phyloP scores from a whole-genome alignment of 2,888 invertebrate species.

The Euclidia mi region DNA sequence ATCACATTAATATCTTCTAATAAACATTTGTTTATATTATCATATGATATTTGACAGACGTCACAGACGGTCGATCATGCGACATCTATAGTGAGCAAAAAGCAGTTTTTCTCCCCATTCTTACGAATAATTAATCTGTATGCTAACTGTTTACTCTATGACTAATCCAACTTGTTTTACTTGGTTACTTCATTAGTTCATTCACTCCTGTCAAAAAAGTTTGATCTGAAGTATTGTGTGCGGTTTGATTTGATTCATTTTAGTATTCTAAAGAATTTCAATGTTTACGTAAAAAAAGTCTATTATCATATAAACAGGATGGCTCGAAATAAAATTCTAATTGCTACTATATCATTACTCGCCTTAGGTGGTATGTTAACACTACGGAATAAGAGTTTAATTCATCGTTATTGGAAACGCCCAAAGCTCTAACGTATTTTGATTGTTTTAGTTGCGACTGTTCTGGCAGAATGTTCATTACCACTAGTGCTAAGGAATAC shows the following conservation, averaged over 20 bases:
- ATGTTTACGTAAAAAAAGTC: conserved; percentile 42
- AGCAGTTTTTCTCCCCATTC: too few relatives aligned
- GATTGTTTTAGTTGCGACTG: conserved; percentile 69
- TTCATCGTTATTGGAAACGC: conserved; percentile 71
- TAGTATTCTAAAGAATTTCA: conserved; percentile 12
- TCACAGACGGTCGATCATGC: too few relatives aligned
- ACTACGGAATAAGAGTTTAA: conserved; percentile 27
- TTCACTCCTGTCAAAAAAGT: conserved; percentile 5
- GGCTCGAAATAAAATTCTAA: conserved; percentile 48
- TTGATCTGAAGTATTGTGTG: neutral
- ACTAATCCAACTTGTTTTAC: too few relatives aligned
- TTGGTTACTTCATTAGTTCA: too few relatives aligned
- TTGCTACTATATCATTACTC: conserved; percentile 51
- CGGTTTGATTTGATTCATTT: neutral
- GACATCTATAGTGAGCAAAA: too few relatives aligned
- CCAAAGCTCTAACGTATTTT: conserved; percentile 62
- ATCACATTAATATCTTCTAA: too few relatives aligned
- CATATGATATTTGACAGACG: too few relatives aligned
- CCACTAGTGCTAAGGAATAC: conserved; percentile 95
- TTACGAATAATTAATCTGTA: too few relatives aligned
- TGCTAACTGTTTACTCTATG: too few relatives aligned
- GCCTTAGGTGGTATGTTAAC: conserved; percentile 60
- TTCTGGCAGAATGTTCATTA: conserved; percentile 91
- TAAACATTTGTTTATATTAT: too few relatives aligned
- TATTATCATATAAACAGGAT: conserved; percentile 50